Evolutionary conservation across 64 coral and sea anemone genomes (phyloP), one percentile per base, ranked within the genome.

Genomic region (Orbicella faveolata): DNA sequence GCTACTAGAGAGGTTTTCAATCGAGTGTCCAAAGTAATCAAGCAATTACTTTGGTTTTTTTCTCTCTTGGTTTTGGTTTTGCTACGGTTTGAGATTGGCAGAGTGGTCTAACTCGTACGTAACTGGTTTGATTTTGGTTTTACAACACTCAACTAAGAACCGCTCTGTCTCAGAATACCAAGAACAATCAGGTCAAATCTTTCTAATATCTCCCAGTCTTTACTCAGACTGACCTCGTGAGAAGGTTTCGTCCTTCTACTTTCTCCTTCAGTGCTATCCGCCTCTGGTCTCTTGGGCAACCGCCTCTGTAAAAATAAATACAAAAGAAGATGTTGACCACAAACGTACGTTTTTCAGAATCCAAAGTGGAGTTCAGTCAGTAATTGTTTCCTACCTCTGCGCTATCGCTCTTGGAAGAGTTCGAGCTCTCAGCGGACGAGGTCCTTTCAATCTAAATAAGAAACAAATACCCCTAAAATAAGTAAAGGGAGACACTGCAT

Each of bases 401-500:
- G 6, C 18, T 72, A 6, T 85, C 61, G 9, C 82, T 70, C 11
- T n/a, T 41, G 3, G 36, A 72, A 11, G 82, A 85, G 36, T 2
- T 52, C 20, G 65, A 52, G 66, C 82, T 85, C 82, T 85, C 39
- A 3, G 64, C n/a, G 41, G 82, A 70, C 26, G 82, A 73, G 17
- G 39, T 72, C 36, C 41, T 85, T 23, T 85, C 81, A 19, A 48
- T 63, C 81, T 84, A 14, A 44, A 44, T 44, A 67, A 41, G 36
- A 63, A 17, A 36, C 14, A 35, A n/a, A 11, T 16, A 21, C 30
- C 10, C 4, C n/a, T 9, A 70, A 5, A 11, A 21, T 70, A 23
- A 70, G 67, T 11, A 4, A 70, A n/a, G 25, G n/a, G 9, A 59
- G 44, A 48, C 5, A 48, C 44, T 48, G 2, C 5, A 6, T 48